These are phyloP conservation scores for Endotricha flammealis DNA, from an alignment of 2,888 invertebrate species.

Conservation along the genomic window DNA sequence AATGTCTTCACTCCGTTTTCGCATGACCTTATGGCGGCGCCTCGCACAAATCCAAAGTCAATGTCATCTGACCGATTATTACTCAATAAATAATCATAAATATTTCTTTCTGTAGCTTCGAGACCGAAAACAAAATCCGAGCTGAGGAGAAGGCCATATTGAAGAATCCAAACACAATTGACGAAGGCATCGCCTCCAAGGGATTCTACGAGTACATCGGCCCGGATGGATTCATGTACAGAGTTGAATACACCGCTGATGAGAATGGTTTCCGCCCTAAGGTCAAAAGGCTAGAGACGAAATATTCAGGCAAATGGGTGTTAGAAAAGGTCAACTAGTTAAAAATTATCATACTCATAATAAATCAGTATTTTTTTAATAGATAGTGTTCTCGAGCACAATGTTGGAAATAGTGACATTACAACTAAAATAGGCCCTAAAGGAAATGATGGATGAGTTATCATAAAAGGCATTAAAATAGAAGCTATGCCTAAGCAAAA, in stretches of 20 bases:
- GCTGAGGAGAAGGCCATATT: conserved; percentile 71
- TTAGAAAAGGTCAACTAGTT: conserved; percentile 62
- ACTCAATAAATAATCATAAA: conserved; percentile 1
- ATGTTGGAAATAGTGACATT: conserved; percentile 15
- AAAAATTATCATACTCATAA: conserved; percentile 32
- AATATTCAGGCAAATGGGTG: conserved; percentile 71
- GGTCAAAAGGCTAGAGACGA: conserved; percentile 65
- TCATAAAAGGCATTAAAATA: too few species aligned
- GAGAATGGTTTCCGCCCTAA: conserved; percentile 72
- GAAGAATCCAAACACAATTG: conserved; percentile 67
- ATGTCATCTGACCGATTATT: not conserved
- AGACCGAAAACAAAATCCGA: conserved; percentile 75
- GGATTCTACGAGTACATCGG: conserved; percentile 77
- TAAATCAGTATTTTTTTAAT: conserved; percentile 57
- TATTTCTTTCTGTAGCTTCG: conserved; percentile 51
- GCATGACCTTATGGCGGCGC: not conserved
- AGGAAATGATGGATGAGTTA: too few species aligned
- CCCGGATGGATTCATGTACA: conserved; percentile 72
- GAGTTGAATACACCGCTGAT: conserved; percentile 73
- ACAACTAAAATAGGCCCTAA: not conserved
- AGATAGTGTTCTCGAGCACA: conserved; percentile 4
- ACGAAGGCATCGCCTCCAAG: conserved; percentile 70
- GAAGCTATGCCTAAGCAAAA: too few species aligned
- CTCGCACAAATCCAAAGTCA: not conserved
- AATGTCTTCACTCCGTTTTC: not conserved